Percentiles rank a stretch among this genome's conserved stretches.
These are phyloP conservation scores for Drosophila kambysellisi DNA, from an alignment of 2,888 invertebrate species.

Conservation along the genomic window DNA sequence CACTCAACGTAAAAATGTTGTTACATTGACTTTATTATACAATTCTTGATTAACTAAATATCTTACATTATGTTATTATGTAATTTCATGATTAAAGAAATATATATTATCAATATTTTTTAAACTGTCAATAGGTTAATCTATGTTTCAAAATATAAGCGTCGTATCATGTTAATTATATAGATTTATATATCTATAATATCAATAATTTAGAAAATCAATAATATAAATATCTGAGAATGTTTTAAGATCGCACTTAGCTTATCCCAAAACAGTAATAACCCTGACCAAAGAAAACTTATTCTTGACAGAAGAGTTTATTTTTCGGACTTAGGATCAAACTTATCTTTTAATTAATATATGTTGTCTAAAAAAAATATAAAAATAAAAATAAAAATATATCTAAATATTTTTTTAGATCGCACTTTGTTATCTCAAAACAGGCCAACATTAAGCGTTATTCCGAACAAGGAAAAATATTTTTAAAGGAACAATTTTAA, in stretches of 20 bases:
- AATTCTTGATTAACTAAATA: background rate
- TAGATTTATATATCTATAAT: too few species aligned
- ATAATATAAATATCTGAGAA: too few species aligned
- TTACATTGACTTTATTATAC: background rate
- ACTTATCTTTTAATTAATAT: too few species aligned
- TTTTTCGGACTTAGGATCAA: background rate
- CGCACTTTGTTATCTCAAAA: background rate
- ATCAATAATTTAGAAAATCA: too few species aligned
- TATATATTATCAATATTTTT: background rate
- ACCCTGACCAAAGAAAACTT: too few species aligned
- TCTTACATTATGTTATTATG: accelerated
- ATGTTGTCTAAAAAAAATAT: background rate
- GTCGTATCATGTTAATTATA: too few species aligned
- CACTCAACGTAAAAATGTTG: background rate
- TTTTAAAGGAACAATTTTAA: background rate
- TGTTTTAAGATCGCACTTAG: background rate
- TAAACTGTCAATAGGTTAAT: accelerated
- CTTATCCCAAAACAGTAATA: accelerated
- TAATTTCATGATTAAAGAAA: background rate
- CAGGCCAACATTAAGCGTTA: accelerated
- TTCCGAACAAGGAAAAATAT: background rate
- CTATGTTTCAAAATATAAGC: too few species aligned
- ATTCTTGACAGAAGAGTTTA: background rate
- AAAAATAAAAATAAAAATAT: too few species aligned
- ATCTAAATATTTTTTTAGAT: background rate